A percentile compares a stretch with the other conserved stretches of the same genome.
Conservation (phyloP, 2,797 vertebrate genomes). For the Gymnocypris eckloni region DNA sequence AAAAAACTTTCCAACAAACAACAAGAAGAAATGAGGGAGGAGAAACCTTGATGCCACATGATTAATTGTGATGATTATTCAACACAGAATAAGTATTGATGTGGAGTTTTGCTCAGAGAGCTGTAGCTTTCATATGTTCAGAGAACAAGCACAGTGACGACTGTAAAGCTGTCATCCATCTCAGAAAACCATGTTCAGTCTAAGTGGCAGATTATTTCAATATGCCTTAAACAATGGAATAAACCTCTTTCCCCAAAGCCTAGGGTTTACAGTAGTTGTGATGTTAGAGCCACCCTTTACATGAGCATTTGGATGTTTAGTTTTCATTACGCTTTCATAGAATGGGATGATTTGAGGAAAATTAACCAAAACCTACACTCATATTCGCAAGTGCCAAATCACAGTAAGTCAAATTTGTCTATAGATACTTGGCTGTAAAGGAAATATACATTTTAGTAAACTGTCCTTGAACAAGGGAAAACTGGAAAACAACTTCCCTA, state of each 20-base stretch:
- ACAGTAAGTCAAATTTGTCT: background rate
- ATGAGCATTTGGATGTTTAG: background rate
- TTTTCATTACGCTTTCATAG: background rate
- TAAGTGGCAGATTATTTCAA: no score
- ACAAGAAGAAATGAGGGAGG: no score
- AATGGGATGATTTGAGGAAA: constrained; percentile 1
- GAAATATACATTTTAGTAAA: constrained; percentile 27
- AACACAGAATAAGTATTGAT: no score
- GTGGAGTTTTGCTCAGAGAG: no score
- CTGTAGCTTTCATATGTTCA: no score
- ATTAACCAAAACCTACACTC: background rate
- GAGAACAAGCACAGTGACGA: no score
- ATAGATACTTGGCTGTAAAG: constrained; percentile 2
- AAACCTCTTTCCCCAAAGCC: constrained; percentile 50
- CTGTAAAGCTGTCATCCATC: no score
- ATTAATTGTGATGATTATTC: no score
- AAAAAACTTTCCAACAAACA: no score
- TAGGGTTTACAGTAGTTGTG: constrained; percentile 37
- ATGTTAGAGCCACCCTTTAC: constrained; percentile 4
- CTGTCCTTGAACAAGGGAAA: constrained; percentile 17
- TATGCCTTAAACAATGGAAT: no score
- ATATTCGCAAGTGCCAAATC: background rate
- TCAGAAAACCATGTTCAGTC: no score
- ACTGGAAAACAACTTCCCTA: constrained; percentile 34
- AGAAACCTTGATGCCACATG: no score